phyloP scores from a whole-genome alignment of 2,113 vertebrate species.

The Symphodus melops region DNA sequence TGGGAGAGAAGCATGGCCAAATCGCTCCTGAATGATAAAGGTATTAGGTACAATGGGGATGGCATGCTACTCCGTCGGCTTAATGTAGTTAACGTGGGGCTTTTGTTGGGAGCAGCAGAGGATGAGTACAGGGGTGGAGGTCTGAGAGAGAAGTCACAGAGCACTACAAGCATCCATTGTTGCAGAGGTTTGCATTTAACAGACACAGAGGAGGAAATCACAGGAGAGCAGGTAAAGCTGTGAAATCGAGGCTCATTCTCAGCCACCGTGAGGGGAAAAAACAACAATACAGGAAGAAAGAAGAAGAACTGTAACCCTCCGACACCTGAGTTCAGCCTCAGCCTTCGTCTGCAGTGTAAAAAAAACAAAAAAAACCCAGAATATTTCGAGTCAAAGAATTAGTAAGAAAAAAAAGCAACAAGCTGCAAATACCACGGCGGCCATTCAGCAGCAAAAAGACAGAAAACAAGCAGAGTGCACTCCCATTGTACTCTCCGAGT shows the following conservation, averaged over 20 bases:
- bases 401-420: not conserved
- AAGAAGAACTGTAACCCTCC: not conserved
- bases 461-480: conserved; percentile 5
- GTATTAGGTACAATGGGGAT: conserved; percentile 76
- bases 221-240: not conserved
- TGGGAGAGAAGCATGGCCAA: conserved; percentile 73
- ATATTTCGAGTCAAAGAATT: not conserved
- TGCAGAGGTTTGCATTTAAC: conserved; percentile 42
- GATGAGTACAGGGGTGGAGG: conserved; percentile 73
- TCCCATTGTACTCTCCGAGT: not conserved
- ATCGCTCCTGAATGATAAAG: conserved; percentile 72
- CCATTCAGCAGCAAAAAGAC: not conserved
- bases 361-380: not conserved
- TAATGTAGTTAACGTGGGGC: conserved; percentile 77
- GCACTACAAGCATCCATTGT: conserved; percentile 69
- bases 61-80: conserved; percentile 76
- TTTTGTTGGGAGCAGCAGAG: conserved; percentile 74
- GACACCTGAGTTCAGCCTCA: not conserved
- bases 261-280: not conserved
- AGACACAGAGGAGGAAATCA: conserved; percentile 19
- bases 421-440: not conserved
- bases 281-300: not conserved
- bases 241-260: not conserved
- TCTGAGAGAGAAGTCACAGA: conserved; percentile 58
- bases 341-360: not conserved